Evolutionary conservation across 2,113 vertebrate genomes (phyloP), one percentile per base, ranked within the genome.

Genomic region (Eurypyga helias): DNA sequence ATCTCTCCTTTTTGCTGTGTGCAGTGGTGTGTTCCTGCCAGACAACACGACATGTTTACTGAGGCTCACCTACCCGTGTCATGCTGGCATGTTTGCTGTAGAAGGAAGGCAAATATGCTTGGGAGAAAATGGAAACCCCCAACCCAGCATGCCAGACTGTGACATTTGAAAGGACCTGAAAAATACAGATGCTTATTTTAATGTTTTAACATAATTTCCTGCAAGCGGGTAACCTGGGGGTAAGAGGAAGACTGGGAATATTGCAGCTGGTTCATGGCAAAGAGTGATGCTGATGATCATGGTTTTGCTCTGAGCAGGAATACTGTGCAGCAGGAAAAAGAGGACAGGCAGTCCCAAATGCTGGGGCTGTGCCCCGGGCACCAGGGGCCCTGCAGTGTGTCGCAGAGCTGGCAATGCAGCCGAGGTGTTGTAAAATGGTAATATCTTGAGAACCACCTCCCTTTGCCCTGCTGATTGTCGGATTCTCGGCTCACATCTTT

Each of bases 381-480:
- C 6, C 9, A 11, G 52, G 21, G 25, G 7, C 17, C 7, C 19
- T 58, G 51, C 52, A 20, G 55, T 8, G 26, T 33, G 3, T 10
- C 8, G 0, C 3, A 45, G 48, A 65, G 48, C 61, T 55, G 75
- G n/a, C 23, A 41, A 2, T 5, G 43, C 70, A 66, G 58, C 38
- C 31, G 46, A 49, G 62, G 66, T 28, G 34, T 25, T 41, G n/a
- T 17, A 7, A 66, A 58, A 14, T 18, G 13, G 11, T 13, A 24
- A 2, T 21, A 46, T 4, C 49, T 21, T 13, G 0, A 31, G 45
- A 60, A 15, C 24, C 54, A 19, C 45, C 41, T 23, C 1, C 0
- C 41, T 24, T 13, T 54, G 34, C 11, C 31, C 49, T 21, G 25
- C 8, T 11, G 45, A 14, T n/a, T 1, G 0, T 9, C 4, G 2